A percentile compares a stretch with the other conserved stretches of the same genome.
phyloP scores from a whole-genome alignment of 2,888 invertebrate genomes.

The Ichneumon xanthorius region DNA sequence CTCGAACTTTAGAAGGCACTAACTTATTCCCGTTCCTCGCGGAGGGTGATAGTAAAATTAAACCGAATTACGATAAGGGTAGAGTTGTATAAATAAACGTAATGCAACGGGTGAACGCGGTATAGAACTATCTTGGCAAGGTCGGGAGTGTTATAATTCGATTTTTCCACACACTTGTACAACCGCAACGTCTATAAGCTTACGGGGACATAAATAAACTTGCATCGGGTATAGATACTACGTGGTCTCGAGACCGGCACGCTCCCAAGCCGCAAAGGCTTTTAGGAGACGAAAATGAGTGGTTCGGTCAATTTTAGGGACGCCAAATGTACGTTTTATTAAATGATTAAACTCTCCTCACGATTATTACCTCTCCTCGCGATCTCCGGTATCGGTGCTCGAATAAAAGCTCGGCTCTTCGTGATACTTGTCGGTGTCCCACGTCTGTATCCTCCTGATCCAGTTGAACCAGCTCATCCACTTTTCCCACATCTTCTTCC shows the following conservation, averaged over 20 bases:
- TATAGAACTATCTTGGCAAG: constrained; percentile 22
- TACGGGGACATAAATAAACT: not conserved
- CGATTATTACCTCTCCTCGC: constrained; percentile 91
- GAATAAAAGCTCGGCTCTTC: constrained; percentile 93
- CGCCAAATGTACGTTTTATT: not conserved
- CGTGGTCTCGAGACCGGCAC: not conserved
- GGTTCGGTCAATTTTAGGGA: not conserved
- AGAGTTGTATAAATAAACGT: constrained; percentile 21
- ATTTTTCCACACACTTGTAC: not conserved
- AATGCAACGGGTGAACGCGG: not conserved
- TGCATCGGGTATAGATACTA: not conserved
- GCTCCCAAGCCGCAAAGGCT: not conserved
- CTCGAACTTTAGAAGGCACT: not conserved
- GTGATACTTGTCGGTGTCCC: constrained; percentile 86
- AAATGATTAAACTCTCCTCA: not conserved
- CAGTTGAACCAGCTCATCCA: constrained; percentile 82
- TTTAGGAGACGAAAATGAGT: no score
- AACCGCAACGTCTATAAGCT: not conserved
- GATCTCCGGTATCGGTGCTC: constrained; percentile 89
- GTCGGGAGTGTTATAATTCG: constrained; percentile 16
- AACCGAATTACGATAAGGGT: not conserved
- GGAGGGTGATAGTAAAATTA: not conserved
- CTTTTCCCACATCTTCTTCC: constrained; percentile 82
- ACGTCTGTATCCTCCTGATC: constrained; percentile 87
- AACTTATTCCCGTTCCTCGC: not conserved